Base-by-base conservation (phyloP, 2,113 vertebrate genomes). In the Pluvialis apricaria region DNA sequence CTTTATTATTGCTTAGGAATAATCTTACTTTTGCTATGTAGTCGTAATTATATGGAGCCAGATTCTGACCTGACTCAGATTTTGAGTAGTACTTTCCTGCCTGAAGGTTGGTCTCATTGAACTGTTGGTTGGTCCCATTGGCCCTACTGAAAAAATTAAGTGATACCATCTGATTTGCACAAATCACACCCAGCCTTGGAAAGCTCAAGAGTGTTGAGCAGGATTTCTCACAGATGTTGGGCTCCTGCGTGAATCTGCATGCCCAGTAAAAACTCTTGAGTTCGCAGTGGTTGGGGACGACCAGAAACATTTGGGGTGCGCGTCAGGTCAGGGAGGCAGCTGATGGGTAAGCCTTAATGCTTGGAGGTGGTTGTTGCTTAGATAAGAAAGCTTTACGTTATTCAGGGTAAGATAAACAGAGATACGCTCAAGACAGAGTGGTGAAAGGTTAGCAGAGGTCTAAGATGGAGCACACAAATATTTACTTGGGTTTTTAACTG, bases 401-500 rank as follows among this genome's bases (percentile, higher is more conserved):
- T 51, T 91, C 44, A 69, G 60, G 79, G 42, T 83, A 79, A 92
- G 75, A 88, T 92, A 97, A 96, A 94, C 52, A 91, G 60, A 75
- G 82, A 86, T 87, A 81, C 0, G 1, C 52, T 94, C 42, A 82
- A 92, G 77, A 90, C 70, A 87, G 54, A 51, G 91, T 76, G 80
- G 31, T 92, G 54, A 86, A 94, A 84, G 80, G 49, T 91, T 86
- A 94, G 71, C 54, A 94, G 62, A 85, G 82, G 85, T 92, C 69
- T 65, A 32, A 72, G 88, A 79, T 52, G 86, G 77, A 93, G 81
- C 68, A 79, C 58, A 70, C 91, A 92, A 94, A 91, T 95, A 85
- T 95, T 94, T 95, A 91, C 82, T 54, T 87, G 66, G 17, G 20
- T 31, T 92, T 96, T 94, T 51, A 78, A 69, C 76, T 79, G 49